Conservation (phyloP, 2,113 vertebrate genomes). For the Cavia aperea region DNA sequence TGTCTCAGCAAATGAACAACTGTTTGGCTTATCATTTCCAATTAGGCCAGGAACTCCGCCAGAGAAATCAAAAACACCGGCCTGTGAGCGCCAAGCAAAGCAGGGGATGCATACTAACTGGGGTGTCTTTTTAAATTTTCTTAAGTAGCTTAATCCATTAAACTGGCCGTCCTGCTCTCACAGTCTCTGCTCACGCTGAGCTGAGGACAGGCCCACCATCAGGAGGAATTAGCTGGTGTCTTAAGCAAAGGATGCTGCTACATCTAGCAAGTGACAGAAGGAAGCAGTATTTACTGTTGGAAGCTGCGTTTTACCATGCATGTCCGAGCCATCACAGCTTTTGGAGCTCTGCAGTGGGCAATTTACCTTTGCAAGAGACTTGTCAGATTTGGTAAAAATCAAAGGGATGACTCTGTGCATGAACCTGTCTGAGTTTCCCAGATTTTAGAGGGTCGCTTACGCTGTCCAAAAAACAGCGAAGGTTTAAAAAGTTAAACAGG, state of each 20-base stretch:
- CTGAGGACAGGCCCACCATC: conserved; percentile 13
- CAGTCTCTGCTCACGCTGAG: conserved; percentile 28
- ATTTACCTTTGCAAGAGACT: not conserved
- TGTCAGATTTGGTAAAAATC: not conserved
- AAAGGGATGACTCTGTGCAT: not conserved
- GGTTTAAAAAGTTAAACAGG: not conserved
- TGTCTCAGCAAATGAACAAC: not conserved
- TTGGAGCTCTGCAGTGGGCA: not conserved
- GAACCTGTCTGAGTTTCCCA: not conserved
- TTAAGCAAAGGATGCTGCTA: conserved; percentile 41
- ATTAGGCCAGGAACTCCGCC: conserved; percentile 49
- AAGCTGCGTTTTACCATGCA: not conserved
- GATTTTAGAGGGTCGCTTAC: not conserved
- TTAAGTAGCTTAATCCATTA: conserved; percentile 65
- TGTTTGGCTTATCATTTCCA: conserved; percentile 51
- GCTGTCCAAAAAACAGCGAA: not conserved
- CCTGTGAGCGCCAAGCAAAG: not conserved
- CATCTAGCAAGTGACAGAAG: conserved; percentile 17
- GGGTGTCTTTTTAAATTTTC: conserved; percentile 46
- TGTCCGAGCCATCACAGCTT: not conserved
- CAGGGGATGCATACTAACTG: conserved; percentile 16
- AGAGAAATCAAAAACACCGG: not conserved
- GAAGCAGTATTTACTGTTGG: conserved; percentile 25
- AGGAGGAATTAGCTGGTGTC: conserved; percentile 52
- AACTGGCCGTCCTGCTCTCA: not conserved